Evolutionary conservation across 2,797 vertebrate genomes (phyloP).

Genomic region (Nannoperca australis): DNA sequence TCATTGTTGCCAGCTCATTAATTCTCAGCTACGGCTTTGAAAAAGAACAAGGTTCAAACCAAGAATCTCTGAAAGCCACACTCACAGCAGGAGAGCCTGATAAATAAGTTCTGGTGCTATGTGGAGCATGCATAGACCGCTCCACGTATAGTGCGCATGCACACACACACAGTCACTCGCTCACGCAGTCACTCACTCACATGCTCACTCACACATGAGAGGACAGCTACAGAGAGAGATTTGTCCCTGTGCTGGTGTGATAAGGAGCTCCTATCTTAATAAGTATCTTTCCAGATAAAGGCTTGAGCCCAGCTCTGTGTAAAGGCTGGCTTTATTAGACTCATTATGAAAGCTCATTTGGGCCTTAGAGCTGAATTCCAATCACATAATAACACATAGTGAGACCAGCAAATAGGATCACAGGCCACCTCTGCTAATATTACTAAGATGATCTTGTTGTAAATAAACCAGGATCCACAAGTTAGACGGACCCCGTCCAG

Average conservation of each 20-base stretch:
- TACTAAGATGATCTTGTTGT: slow-evolving; percentile 22
- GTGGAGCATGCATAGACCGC: neutral
- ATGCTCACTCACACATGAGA: slow-evolving; percentile 10
- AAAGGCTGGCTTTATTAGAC: slow-evolving; percentile 59
- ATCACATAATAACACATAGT: slow-evolving; percentile 27
- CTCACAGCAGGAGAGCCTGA: slow-evolving; percentile 25
- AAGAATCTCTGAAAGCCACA: slow-evolving; percentile 35
- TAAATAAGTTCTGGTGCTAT: slow-evolving; percentile 31
- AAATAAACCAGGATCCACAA: slow-evolving; percentile 44
- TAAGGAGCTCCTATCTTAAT: slow-evolving; percentile 78
- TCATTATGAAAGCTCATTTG: slow-evolving; percentile 56
- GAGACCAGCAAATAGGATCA: slow-evolving; percentile 12
- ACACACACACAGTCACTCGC: slow-evolving; percentile 9
- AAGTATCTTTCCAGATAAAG: slow-evolving; percentile 70
- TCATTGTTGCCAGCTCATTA: slow-evolving; percentile 42
- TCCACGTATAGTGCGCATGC: slow-evolving; percentile 21
- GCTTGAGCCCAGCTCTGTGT: slow-evolving; percentile 51
- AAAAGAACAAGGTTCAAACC: slow-evolving; percentile 34
- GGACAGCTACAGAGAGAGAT: slow-evolving; percentile 36
- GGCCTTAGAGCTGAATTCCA: slow-evolving; percentile 30
- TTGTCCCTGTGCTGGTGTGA: slow-evolving; percentile 65
- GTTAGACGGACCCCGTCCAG: slow-evolving; percentile 18
- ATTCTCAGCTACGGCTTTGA: slow-evolving; percentile 31
- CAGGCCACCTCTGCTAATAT: slow-evolving; percentile 38
- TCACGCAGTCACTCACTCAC: neutral